Conservation (phyloP, 2,113 vertebrate species). For the Leptocoma aspasia region DNA sequence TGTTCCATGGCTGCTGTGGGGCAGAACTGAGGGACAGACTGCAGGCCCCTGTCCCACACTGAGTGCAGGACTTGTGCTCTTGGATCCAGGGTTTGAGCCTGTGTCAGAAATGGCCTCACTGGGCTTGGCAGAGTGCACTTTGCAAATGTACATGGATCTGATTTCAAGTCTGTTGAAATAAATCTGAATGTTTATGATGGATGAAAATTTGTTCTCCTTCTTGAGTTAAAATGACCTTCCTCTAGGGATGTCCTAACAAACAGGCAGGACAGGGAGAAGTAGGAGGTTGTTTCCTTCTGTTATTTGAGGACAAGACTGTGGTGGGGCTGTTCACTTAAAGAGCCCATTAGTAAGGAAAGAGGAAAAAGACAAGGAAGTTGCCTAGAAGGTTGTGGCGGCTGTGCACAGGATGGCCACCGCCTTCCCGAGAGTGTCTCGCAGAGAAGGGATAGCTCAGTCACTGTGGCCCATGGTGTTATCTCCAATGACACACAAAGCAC, state of each 20-base stretch:
- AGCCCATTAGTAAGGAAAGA: neutral
- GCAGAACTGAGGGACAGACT: neutral
- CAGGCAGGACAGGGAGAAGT: accelerated
- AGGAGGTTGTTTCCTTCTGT: neutral
- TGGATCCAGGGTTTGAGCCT: neutral
- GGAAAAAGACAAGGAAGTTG: neutral
- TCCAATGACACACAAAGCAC: too few species aligned
- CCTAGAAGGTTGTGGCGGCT: too few species aligned
- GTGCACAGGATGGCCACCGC: too few species aligned
- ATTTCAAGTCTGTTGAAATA: neutral
- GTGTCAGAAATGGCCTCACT: neutral
- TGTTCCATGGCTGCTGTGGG: accelerated
- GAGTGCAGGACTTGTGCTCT: accelerated
- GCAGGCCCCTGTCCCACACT: neutral
- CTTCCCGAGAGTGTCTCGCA: too few species aligned
- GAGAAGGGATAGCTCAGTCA: too few species aligned
- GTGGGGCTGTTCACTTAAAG: neutral
- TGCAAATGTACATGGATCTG: neutral
- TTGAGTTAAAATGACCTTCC: neutral
- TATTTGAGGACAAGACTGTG: neutral
- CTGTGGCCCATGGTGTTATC: too few species aligned
- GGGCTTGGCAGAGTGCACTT: neutral
- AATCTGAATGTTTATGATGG: neutral
- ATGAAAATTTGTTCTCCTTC: neutral
- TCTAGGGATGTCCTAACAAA: neutral